A percentile compares a stretch with the other conserved stretches of the same genome.
phyloP scores from a whole-genome alignment of 1,140 invertebrate genomes.

The Bathynomus jamesi region DNA sequence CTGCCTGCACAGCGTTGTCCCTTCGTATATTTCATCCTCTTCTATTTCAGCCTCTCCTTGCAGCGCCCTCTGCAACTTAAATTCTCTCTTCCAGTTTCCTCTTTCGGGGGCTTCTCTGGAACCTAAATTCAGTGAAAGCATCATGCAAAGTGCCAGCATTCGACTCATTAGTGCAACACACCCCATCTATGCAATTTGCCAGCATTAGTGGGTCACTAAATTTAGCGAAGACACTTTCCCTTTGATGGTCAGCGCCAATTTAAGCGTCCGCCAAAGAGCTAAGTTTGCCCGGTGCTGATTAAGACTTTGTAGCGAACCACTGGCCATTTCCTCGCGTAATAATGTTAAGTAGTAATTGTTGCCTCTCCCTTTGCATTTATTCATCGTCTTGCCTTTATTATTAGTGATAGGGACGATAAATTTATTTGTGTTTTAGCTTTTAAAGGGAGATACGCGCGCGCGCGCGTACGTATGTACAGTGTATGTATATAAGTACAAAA shows the following conservation, averaged over 20 bases:
- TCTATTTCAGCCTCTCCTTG: neutral
- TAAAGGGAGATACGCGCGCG: neutral
- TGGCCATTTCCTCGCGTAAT: neutral
- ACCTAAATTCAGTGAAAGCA: slow-evolving; percentile 1
- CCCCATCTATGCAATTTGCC: neutral
- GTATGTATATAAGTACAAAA: no score
- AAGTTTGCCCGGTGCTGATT: neutral
- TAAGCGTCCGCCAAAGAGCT: neutral
- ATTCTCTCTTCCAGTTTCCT: neutral
- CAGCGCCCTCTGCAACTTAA: neutral
- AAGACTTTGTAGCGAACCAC: slow-evolving; percentile 1
- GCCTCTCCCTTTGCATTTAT: neutral
- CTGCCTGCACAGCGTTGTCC: neutral
- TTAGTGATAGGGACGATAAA: neutral
- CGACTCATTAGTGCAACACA: neutral
- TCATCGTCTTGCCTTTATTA: neutral
- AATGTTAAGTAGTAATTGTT: slow-evolving; percentile 1
- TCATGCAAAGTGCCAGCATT: neutral
- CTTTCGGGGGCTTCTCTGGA: neutral
- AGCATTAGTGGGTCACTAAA: neutral
- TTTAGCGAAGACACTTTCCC: neutral
- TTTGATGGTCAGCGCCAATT: neutral
- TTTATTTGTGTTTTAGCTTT: slow-evolving; percentile 1
- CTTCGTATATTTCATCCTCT: neutral
- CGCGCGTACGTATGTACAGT: no score